Percentiles rank a stretch among this genome's conserved stretches.
These are phyloP conservation scores for Drosophila ambigua DNA, from an alignment of 1,140 invertebrate species.

Conservation along the genomic window DNA sequence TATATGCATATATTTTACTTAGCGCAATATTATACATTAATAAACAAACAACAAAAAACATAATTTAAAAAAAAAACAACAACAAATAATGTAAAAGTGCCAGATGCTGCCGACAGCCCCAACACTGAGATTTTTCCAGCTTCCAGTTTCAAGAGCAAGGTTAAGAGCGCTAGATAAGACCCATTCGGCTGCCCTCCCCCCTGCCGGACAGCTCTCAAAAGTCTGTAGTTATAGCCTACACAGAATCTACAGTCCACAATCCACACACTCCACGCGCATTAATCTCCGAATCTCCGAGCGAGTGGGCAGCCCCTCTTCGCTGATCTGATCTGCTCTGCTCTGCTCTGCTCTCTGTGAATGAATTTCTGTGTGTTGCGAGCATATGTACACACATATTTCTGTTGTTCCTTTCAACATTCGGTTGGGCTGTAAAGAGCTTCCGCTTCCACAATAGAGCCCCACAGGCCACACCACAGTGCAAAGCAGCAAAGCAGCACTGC, in stretches of 20 bases:
- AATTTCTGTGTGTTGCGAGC: constrained; percentile 47
- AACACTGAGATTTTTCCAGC: constrained; percentile 38
- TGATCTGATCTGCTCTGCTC: neutral
- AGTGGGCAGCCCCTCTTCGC: constrained; percentile 43
- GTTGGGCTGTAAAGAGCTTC: constrained; percentile 64
- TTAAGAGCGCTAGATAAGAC: constrained; percentile 58
- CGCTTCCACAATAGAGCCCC: constrained; percentile 54
- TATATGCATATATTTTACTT: constrained; percentile 69
- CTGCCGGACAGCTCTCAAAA: constrained; percentile 1
- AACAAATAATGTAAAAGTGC: constrained; percentile 32
- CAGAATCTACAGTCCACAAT: constrained; percentile 1
- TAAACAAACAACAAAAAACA: constrained; percentile 42
- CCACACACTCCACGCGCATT: constrained; percentile 9
- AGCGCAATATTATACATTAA: constrained; percentile 74
- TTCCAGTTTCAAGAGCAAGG: constrained; percentile 70
- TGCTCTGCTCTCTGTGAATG: constrained; percentile 44
- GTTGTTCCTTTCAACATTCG: constrained; percentile 38
- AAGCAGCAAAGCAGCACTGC: constrained; percentile 26
- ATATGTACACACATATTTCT: constrained; percentile 1
- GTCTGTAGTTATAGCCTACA: constrained; percentile 36
- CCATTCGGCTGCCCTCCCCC: neutral
- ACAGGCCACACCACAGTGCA: constrained; percentile 1
- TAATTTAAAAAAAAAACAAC: constrained; percentile 23
- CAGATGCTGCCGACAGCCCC: neutral
- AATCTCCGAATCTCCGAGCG: constrained; percentile 18